Conservation (phyloP, 2,113 vertebrate species). For the Scalopus aquaticus region DNA sequence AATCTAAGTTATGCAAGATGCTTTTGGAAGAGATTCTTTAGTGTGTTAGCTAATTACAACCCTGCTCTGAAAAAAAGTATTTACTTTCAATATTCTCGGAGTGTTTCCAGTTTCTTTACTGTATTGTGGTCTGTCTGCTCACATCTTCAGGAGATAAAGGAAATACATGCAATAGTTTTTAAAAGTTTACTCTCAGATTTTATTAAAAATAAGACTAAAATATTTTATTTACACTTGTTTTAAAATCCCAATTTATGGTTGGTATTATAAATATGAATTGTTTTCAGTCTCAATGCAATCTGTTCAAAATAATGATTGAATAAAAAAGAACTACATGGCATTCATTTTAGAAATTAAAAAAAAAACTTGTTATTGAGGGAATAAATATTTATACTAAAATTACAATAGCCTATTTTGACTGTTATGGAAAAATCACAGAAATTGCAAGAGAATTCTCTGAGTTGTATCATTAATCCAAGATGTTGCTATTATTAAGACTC, state of each 20-base stretch:
- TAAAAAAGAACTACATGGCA: background rate
- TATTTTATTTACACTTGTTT: background rate
- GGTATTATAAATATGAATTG: conserved; percentile 19
- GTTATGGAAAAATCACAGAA: conserved; percentile 5
- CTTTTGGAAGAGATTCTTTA: conserved; percentile 54
- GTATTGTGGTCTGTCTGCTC: conserved; percentile 37
- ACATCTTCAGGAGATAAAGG: conserved; percentile 25
- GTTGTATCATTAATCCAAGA: background rate
- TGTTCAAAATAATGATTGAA: conserved; percentile 34
- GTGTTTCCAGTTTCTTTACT: conserved; percentile 46
- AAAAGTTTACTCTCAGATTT: background rate
- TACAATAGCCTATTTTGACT: background rate
- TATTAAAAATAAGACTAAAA: background rate
- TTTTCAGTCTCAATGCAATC: conserved; percentile 12
- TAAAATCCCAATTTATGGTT: conserved; percentile 50
- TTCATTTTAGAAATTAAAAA: background rate
- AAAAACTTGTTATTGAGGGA: background rate
- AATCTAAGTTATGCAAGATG: conserved; percentile 57
- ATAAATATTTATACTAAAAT: conserved; percentile 47
- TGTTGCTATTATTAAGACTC: background rate
- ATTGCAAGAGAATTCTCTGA: background rate
- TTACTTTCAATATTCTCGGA: conserved; percentile 43
- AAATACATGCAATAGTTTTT: background rate
- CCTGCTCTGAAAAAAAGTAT: conserved; percentile 3
- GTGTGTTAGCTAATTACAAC: conserved; percentile 60